phyloP scores from a whole-genome alignment of 2,888 invertebrate genomes.

The Biston stratarius region DNA sequence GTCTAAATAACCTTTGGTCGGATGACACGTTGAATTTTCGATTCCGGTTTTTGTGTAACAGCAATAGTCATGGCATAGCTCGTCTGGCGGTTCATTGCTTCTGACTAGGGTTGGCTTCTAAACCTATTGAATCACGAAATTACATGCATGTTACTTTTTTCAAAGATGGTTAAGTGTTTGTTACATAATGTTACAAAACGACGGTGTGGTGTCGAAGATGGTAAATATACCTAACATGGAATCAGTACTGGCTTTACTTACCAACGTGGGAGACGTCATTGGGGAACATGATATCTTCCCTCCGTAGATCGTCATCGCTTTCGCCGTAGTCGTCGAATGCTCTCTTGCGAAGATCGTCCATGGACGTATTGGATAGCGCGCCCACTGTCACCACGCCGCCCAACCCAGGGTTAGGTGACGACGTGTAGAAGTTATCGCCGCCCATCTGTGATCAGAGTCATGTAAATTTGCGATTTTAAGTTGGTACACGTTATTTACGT shows the following conservation, averaged over 20 bases:
- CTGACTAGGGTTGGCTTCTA: too few species aligned
- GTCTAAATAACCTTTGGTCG: too few species aligned
- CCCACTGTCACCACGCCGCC: constrained; percentile 77
- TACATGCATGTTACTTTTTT: too few species aligned
- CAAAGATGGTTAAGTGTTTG: too few species aligned
- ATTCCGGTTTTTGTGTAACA: too few species aligned
- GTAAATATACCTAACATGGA: too few species aligned
- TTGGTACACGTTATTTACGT: background rate
- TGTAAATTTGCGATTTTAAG: constrained; percentile 5
- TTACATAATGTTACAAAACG: too few species aligned
- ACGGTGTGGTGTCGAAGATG: too few species aligned
- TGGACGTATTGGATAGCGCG: constrained; percentile 88
- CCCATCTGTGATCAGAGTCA: constrained; percentile 58
- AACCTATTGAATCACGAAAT: too few species aligned
- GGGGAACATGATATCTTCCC: constrained; percentile 94
- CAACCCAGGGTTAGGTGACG: constrained; percentile 76
- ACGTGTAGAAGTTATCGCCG: constrained; percentile 80
- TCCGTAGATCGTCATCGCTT: constrained; percentile 95
- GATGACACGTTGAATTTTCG: too few species aligned
- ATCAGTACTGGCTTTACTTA: constrained; percentile 51
- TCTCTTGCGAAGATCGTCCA: constrained; percentile 86
- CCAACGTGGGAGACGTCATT: constrained; percentile 89
- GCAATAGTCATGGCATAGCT: too few species aligned
- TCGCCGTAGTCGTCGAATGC: constrained; percentile 94
- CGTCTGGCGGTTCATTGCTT: too few species aligned